Evolutionary conservation across 2,113 vertebrate species (phyloP).

Genomic region (Amblyornis subalaris): DNA sequence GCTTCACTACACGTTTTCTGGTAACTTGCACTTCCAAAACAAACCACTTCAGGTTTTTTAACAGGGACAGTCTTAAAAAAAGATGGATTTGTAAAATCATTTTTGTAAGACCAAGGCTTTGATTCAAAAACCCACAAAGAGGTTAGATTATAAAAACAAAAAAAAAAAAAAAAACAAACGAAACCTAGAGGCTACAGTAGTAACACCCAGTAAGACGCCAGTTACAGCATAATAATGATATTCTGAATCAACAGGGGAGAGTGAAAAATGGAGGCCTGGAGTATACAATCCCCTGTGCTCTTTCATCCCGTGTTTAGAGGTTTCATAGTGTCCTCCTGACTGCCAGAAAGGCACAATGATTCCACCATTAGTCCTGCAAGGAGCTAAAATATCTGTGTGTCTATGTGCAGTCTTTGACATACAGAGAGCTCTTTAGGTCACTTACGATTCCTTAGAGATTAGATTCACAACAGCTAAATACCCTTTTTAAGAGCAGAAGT

Average conservation of each 20-base stretch:
- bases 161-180: not conserved
- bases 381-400: not conserved
- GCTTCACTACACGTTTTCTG: not conserved
- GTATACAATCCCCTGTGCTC: not conserved
- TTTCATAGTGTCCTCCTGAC: not conserved
- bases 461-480: not conserved
- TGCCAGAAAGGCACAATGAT: not conserved
- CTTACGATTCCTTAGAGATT: not conserved
- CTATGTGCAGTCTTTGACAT: not conserved
- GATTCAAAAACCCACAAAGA: not conserved
- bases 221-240: fast-evolving
- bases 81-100: not conserved
- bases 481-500: not conserved
- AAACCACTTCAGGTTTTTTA: not conserved
- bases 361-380: not conserved
- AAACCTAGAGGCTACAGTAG: not conserved
- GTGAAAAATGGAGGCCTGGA: not conserved
- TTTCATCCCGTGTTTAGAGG: not conserved
- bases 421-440: not conserved
- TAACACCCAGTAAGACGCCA: fast-evolving
- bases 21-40: not conserved
- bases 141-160: not conserved
- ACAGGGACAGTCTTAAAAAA: not conserved
- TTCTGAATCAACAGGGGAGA: not conserved
- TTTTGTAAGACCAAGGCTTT: not conserved